Evolutionary conservation across 2,113 vertebrate genomes (phyloP).

Genomic region (Grammomys surdaster): DNA sequence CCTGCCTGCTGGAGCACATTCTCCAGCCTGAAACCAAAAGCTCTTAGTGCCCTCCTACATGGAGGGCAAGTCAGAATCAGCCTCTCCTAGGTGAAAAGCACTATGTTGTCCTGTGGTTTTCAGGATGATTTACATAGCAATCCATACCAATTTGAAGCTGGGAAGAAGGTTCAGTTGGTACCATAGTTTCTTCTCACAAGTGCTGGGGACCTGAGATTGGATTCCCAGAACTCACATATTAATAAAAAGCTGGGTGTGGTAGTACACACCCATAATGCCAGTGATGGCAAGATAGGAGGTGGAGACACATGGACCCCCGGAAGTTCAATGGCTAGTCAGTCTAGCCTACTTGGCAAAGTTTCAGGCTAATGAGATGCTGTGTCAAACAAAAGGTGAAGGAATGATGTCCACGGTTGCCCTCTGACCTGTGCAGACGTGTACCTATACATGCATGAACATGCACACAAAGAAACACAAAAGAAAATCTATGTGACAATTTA

Average conservation of each 20-base stretch:
- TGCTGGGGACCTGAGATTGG: neutral
- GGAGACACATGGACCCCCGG: neutral
- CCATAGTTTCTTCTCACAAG: neutral
- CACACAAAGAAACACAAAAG: neutral
- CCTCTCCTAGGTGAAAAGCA: neutral
- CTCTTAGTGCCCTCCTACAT: neutral
- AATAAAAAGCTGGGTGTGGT: neutral
- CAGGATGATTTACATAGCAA: neutral
- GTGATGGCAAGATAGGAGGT: neutral
- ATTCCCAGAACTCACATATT: neutral
- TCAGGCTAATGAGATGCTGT: neutral
- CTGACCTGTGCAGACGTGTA: neutral
- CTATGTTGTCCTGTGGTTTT: neutral
- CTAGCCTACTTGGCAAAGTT: neutral
- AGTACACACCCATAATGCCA: neutral
- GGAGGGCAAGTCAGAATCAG: conserved; percentile 17
- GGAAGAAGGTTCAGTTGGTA: neutral
- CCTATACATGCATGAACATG: neutral
- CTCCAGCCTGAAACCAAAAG: neutral
- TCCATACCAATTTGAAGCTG: neutral
- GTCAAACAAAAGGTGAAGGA: neutral
- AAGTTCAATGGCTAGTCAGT: neutral
- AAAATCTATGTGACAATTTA: neutral
- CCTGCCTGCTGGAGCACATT: rapidly evolving
- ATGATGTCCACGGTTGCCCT: neutral